Base-by-base conservation (phyloP, 1,140 invertebrate genomes). In the Aphaenogaster floridana region DNA sequence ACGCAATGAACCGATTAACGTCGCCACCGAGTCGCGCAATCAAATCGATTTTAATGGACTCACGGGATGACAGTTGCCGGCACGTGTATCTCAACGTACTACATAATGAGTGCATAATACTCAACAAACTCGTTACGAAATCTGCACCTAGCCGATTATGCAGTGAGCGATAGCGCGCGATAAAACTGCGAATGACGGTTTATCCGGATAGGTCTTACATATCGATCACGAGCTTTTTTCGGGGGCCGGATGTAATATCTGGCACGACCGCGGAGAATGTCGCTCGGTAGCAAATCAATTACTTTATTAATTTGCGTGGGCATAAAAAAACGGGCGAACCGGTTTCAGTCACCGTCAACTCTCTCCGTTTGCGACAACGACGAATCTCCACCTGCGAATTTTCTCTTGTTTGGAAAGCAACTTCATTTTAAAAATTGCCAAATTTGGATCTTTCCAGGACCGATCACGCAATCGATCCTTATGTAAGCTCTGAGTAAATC, bases 221-320 rank as follows among this genome's bases (percentile, higher is more conserved):
- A 50, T 69, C 36, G 36, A 57, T 21, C 63, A 48, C 4, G n/a
- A n/a, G 13, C 34, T 80, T 66, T 80, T 69, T 54, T 63, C 9
- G 34, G 4, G 8, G 45, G n/a, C 63, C 78, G 63, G 13, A 57
- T 34, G 13, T 54, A 42, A 50, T 69, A 54, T 17, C 78, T 42
- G 34, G 13, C 8, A 42, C 13, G 7, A 57, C 9, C 85, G 17
- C 28, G 74, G 50, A 64, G 77, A 90, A 89, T 87, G 72, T 89
- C 88, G 77, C 39, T 74, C 34, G n/a, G 28, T 63, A 45, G 63
- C 64, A 80, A 89, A 90, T 90, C 89, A 86, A 90, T 89, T 87
- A 89, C 63, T 88, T 50, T 50, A 59, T 89, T 77, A 52, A 72
- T 71, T 71, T n/a, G 28, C 45, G 42, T 45, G n/a, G 6, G 71